Conservation (phyloP, 2,797 vertebrate species). For the Cirrhinus mrigala region DNA sequence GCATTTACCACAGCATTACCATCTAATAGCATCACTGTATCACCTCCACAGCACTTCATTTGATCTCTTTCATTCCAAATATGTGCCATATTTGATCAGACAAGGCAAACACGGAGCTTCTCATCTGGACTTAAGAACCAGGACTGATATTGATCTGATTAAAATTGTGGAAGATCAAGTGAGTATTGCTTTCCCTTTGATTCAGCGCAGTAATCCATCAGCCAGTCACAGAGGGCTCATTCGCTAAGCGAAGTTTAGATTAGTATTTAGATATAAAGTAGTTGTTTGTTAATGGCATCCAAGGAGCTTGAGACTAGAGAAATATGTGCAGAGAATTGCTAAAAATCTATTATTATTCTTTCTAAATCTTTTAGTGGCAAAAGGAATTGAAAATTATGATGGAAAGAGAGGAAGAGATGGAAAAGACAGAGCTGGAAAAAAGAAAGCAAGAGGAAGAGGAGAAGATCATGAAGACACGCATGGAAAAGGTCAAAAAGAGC, state of each 20-base stretch:
- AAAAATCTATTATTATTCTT: not conserved
- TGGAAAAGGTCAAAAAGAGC: slow-evolving; percentile 41
- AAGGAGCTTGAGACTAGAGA: not conserved
- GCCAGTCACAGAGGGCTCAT: not conserved
- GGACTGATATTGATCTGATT: slow-evolving; percentile 42
- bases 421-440: slow-evolving; percentile 32
- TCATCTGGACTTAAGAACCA: slow-evolving; percentile 25
- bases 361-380: slow-evolving; percentile 34
- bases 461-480: slow-evolving; percentile 24
- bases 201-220: not conserved
- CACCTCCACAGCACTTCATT: not conserved
- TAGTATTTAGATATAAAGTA: not conserved
- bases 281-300: not conserved
- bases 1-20: not conserved
- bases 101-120: slow-evolving; percentile 5
- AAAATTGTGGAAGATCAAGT: slow-evolving; percentile 53
- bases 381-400: slow-evolving; percentile 42
- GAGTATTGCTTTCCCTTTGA: slow-evolving; percentile 26
- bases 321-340: slow-evolving; percentile 5
- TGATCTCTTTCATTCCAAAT: slow-evolving; percentile 9
- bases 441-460: slow-evolving; percentile 7
- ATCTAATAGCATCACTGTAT: not conserved
- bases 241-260: not conserved
- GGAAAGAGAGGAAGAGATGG: slow-evolving; percentile 22
- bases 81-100: slow-evolving; percentile 29